Conservation (phyloP, 2,797 vertebrate genomes). For the Anas flavirostris region DNA sequence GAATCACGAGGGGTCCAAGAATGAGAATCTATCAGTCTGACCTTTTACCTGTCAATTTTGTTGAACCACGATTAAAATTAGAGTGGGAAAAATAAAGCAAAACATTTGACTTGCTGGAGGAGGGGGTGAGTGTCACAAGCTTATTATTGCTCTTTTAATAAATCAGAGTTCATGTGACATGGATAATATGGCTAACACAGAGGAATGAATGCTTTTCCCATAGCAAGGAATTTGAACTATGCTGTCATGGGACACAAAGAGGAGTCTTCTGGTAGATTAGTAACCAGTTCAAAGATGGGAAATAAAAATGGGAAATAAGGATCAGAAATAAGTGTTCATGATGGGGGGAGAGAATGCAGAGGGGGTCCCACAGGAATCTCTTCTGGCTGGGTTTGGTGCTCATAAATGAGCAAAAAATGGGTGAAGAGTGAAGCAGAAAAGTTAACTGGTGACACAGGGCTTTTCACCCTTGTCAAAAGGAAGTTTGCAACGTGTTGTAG, state of each 20-base stretch:
- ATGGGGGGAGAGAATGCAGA: neutral
- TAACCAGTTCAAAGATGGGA: constrained; percentile 37
- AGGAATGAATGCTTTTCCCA: constrained; percentile 11
- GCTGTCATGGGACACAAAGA: constrained; percentile 16
- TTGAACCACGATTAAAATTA: neutral
- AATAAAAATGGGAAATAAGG: constrained; percentile 45
- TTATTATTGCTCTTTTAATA: constrained; percentile 30
- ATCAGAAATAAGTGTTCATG: neutral
- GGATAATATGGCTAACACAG: constrained; percentile 1
- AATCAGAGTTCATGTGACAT: constrained; percentile 12
- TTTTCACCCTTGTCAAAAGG: neutral
- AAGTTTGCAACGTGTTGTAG: neutral
- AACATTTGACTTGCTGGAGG: neutral
- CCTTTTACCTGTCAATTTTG: neutral
- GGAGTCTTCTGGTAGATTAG: constrained; percentile 1
- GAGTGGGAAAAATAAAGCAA: neutral
- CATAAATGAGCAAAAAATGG: neutral
- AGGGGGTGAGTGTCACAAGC: constrained; percentile 4
- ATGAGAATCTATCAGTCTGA: neutral
- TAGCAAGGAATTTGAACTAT: neutral
- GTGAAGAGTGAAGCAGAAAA: neutral
- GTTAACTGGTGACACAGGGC: neutral
- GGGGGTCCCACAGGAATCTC: neutral
- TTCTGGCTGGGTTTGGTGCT: neutral
- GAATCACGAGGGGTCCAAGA: neutral